Base-by-base conservation (phyloP, 2,888 invertebrate genomes). In the Hedychridium roseum region DNA sequence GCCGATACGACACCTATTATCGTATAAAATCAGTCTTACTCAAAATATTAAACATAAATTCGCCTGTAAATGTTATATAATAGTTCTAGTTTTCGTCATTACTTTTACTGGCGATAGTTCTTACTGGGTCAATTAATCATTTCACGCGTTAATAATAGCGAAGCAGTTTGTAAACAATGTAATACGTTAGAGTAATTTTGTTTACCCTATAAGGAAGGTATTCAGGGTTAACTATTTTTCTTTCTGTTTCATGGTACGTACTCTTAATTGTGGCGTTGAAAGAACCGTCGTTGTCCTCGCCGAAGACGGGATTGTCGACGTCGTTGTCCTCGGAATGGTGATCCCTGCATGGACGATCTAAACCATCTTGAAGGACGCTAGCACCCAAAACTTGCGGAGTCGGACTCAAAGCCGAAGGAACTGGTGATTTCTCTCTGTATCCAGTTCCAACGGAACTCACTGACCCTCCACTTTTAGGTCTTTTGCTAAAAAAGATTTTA, bases 231-330 rank as follows among this genome's bases (percentile, higher is more conserved):
- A n/a, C n/a, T n/a, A n/a, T n/a, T n/a, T n/a, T n/a, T n/a, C n/a
- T n/a, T n/a, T n/a, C n/a, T n/a, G n/a, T n/a, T n/a, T n/a, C n/a
- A n/a, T n/a, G n/a, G n/a, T n/a, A 73, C 79, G 78, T 77, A 85
- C 85, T 85, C 81, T 84, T 83, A 48, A 85, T 83, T 2, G 84
- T 84, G 17, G 84, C 82, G 27, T 82, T 83, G 63, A 84, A 81
- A n/a, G 73, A 66, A 27, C 64, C 67, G 38, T 76, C 70, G 48
- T 71, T 73, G 21, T 69, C 69, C 31, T 74, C 73, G 2, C 75
- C 75, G 28, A 80, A 81, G 17, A 80, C 76, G 1, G 81, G 81
- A 62, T 81, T 81, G 45, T 80, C 80, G n/a, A 81, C 73, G 53
- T 83, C 83, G 42, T 77, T 81, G 3, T 80, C 80, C 28, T 70